Base-by-base conservation (phyloP, 2,888 invertebrate genomes). In the Tiliacea aurago region DNA sequence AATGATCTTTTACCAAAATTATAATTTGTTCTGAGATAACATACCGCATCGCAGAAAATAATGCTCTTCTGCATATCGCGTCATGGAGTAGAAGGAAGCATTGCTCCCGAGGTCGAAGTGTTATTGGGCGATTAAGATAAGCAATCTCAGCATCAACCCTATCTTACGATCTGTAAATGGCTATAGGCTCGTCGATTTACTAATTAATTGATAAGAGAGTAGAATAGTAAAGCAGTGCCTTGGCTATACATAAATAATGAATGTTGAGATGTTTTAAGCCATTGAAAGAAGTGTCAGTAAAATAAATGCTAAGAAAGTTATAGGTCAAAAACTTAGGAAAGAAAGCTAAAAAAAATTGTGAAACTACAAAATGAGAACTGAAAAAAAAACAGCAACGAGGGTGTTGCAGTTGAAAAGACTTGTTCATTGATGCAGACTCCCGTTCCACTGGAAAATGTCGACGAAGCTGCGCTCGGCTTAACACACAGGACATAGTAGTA, bases 321-420 rank as follows among this genome's bases (percentile, higher is more conserved):
- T 10, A 65, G 33, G 20, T 23, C 10, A 67, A 15, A 65, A 55
- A 45, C 15, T 10, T 0, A 20, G 33, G 10, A 23, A 45, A 37
- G 15, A 56, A 68, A 56, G 55, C 37, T 56, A 41, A 37, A 68
- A 68, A 41, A 67, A 47, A 43, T 7, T 41, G 45, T 23, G 45
- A 70, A 67, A 47, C 67, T 55, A 47, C 55, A 70, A 37, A 55
- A 70, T n/a, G 4, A 20, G 23, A 47, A 37, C 10, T 13, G 10
- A 13, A 37, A 51, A 58, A 73, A 53, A 61, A 41, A 51, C 49
- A 66, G 58, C 59, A 68, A 61, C 59, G 10, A 47, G 37, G 61
- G 76, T 20, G 41, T 68, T 68, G 23, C 68, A 41, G 68, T 76
- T 76, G 66, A 59, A 74, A 75, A 53, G 67, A 53, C n/a, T 67